Base-by-base conservation (phyloP, 64 coral and sea anemone genomes). In the Cladopsammia gracilis region DNA sequence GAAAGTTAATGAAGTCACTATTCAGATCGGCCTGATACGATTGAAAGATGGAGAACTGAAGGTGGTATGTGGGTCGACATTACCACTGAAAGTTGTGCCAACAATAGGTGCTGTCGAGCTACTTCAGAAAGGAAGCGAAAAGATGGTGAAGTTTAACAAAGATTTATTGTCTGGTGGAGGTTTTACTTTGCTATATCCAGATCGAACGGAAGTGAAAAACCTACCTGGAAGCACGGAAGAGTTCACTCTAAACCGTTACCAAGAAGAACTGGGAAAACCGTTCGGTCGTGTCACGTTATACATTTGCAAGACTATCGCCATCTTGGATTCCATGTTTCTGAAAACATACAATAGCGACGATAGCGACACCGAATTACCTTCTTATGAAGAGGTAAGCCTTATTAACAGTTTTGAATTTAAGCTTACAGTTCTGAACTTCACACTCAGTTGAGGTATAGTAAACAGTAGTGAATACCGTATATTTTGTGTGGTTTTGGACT, bases 201-300 rank as follows among this genome's bases (percentile, higher is more conserved):
- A 87, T 72, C 47, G 67, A 50, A 87, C 85, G 10, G 46, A 87
- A 49, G 85, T 87, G 48, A 47, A 51, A 12, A 15, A 67, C 34
- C 68, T 87, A 25, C 65, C 67, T 0, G 85, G 85, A 16, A 54
- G 85, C 42, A 53, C 10, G 52, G 85, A 87, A 49, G 15, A 47
- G 23, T 87, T 87, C 42, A 85, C 81, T 60, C 70, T 72, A 47
- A 23, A 70, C 1, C 67, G 64, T 9, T 72, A 87, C 26, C 72
- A 87, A 72, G 45, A 85, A 52, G 85, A 87, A 72, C 25, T 87
- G 3, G 85, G 85, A 45, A 87, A 87, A 46, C 42, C 58, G 23
- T 87, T 54, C 54, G 9, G 18, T 14, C 66, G 85, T 15, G 34
- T 87, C 12, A 87, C 46, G 45, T 87, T 87, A 15, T 66, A 87